Conservation (phyloP, 2,797 vertebrate genomes). For the Melanotaenia trifasciata region DNA sequence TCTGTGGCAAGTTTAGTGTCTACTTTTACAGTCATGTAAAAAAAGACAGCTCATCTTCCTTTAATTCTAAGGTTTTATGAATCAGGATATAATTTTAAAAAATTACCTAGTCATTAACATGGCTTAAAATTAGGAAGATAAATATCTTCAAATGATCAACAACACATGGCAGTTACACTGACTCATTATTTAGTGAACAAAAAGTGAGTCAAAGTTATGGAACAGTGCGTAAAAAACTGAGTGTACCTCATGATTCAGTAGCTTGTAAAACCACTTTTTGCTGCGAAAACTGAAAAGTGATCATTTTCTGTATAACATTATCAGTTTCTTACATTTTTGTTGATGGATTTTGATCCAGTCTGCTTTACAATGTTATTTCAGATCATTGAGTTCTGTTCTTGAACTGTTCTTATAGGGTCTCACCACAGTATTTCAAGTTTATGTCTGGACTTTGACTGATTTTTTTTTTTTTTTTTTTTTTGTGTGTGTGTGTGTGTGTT, state of each 20-base stretch:
- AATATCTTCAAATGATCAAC: neutral
- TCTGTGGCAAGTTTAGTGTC: conserved; percentile 22
- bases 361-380: neutral
- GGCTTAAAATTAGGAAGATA: neutral
- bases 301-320: neutral
- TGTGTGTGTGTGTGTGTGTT: too few relatives aligned
- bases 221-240: neutral
- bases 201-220: neutral
- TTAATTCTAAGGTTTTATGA: neutral
- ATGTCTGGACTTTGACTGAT: neutral
- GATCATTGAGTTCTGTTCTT: neutral
- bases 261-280: neutral
- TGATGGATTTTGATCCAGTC: neutral
- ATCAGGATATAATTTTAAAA: neutral
- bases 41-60: neutral
- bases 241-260: neutral
- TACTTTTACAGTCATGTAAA: conserved; percentile 6
- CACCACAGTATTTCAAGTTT: neutral
- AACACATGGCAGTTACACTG: neutral
- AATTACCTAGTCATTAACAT: neutral
- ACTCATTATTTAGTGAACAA: neutral
- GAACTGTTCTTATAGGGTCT: neutral
- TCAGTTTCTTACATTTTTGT: neutral
- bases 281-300: neutral
- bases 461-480: neutral